Evolutionary conservation across 2,113 vertebrate genomes (phyloP).

Genomic region (Nestor notabilis): DNA sequence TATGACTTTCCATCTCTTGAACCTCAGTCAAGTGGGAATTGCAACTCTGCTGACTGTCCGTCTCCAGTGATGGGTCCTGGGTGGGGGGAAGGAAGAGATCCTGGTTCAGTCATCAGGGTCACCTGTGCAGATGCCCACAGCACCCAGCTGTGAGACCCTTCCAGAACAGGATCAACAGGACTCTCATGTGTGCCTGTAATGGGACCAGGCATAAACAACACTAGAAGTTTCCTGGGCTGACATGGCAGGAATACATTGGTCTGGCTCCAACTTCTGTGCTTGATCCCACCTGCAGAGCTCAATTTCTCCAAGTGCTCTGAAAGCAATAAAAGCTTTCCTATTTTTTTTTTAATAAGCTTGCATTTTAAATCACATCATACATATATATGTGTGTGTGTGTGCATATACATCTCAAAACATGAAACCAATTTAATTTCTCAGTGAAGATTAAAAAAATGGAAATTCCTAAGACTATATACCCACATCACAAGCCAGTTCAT

Average conservation of each 20-base stretch:
- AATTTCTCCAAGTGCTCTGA: not conserved
- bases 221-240: not conserved
- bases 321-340: not conserved
- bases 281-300: not conserved
- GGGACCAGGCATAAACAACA: rapidly evolving
- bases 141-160: not conserved
- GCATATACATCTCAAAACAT: not conserved
- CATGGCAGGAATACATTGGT: not conserved
- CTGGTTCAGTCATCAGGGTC: not conserved
- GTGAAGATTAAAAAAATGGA: conserved; percentile 8
- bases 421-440: not conserved
- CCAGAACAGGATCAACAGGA: not conserved
- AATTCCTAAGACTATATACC: not conserved
- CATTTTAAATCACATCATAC: not conserved
- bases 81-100: not conserved
- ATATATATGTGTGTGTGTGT: not conserved
- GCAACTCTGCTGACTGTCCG: not conserved
- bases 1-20: not conserved
- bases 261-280: not conserved
- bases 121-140: not conserved
- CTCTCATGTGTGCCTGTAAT: not conserved
- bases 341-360: not conserved
- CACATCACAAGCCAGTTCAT: conserved; percentile 24
- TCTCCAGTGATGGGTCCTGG: not conserved
- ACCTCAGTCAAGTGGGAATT: not conserved